Conservation (phyloP, 1,140 invertebrate genomes). For the Bombus confusus region DNA sequence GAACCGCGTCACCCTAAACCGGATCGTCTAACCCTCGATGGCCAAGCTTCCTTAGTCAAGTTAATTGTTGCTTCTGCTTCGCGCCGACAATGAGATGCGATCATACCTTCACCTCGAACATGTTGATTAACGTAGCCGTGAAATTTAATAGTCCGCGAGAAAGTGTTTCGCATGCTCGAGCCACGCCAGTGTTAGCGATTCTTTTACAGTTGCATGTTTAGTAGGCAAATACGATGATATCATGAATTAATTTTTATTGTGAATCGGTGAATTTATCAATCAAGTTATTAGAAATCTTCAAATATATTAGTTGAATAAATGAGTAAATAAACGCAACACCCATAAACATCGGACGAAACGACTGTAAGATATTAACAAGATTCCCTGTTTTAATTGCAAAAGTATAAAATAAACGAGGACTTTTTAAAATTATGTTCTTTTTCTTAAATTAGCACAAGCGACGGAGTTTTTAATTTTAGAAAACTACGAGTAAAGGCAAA, state of each 20-base stretch:
- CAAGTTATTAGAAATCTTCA: not conserved
- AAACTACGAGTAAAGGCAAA: too few species aligned
- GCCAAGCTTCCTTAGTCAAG: conserved; percentile 48
- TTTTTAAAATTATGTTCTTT: too few species aligned
- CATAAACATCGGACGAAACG: too few species aligned
- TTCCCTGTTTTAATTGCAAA: too few species aligned
- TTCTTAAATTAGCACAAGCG: too few species aligned
- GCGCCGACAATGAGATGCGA: conserved; percentile 53
- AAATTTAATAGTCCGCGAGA: conserved; percentile 63
- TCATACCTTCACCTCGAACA: conserved; percentile 49
- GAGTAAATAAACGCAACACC: too few species aligned
- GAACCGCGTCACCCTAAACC: conserved; percentile 60
- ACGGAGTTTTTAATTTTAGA: too few species aligned
- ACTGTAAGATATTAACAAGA: too few species aligned
- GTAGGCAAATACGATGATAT: not conserved
- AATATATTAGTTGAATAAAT: too few species aligned
- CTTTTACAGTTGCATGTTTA: not conserved
- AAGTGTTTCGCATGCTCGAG: conserved; percentile 53
- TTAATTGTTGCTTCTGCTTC: conserved; percentile 57
- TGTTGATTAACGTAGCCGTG: conserved; percentile 58
- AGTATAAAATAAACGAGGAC: too few species aligned
- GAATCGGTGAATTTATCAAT: not conserved
- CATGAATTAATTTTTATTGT: not conserved
- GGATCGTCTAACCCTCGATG: conserved; percentile 47
- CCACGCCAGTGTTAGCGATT: not conserved